A percentile compares a stretch with the other conserved stretches of the same genome.
phyloP scores from a whole-genome alignment of 2,113 vertebrate genomes.

The Nestor notabilis region DNA sequence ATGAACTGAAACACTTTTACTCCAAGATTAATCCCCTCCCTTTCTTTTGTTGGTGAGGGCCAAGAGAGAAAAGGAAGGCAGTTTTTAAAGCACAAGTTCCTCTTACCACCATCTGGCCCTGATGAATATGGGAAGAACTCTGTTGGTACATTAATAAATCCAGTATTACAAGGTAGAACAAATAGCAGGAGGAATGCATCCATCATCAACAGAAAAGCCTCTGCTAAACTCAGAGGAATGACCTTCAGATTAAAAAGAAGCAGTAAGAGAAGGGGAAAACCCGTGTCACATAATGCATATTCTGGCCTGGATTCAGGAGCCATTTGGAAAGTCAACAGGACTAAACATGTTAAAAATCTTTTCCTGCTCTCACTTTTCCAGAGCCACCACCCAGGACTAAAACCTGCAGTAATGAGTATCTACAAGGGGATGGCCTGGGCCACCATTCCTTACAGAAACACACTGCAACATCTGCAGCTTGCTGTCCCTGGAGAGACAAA shows the following conservation, averaged over 20 bases:
- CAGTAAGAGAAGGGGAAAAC: not conserved
- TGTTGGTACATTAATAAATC: constrained; percentile 35
- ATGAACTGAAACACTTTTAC: not conserved
- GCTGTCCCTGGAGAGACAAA: not conserved
- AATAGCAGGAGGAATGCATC: not conserved
- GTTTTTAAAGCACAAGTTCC: constrained; percentile 22
- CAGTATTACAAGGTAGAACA: not conserved
- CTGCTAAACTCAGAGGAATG: not conserved
- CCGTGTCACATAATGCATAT: rapidly evolving
- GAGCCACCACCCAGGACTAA: not conserved
- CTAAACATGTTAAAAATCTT: rapidly evolving
- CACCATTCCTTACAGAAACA: not conserved
- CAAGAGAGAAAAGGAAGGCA: not conserved
- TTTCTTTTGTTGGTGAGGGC: not conserved
- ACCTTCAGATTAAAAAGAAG: not conserved
- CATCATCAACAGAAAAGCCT: not conserved
- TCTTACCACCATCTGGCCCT: constrained; percentile 32
- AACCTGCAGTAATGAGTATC: rapidly evolving
- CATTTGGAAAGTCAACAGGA: not conserved
- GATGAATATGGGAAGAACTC: not conserved
- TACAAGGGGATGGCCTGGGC: rapidly evolving
- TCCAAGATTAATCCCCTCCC: not conserved
- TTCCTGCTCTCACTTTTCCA: not conserved
- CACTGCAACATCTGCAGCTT: not conserved
- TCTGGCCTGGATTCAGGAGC: not conserved